Conservation (phyloP, 2,888 invertebrate genomes). For the Eristalis arbustorum region DNA sequence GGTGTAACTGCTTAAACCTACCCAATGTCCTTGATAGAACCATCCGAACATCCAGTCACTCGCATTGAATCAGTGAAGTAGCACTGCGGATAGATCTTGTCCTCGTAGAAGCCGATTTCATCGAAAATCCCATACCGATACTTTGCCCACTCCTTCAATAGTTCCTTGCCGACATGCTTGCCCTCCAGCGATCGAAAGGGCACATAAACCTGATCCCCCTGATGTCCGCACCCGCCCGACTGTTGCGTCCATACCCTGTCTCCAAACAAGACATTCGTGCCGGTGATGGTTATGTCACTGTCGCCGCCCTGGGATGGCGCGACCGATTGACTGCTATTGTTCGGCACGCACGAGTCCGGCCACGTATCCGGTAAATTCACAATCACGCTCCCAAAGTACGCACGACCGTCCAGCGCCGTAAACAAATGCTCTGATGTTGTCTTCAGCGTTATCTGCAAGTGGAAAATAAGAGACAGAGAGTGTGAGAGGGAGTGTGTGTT, state of each 20-base stretch:
- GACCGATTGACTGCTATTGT: constrained; percentile 71
- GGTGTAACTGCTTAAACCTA: constrained; percentile 73
- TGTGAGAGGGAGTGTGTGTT: background rate
- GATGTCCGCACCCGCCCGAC: constrained; percentile 82
- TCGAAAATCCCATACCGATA: constrained; percentile 86
- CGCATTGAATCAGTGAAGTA: constrained; percentile 78
- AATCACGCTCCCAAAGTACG: constrained; percentile 82
- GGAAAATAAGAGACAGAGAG: background rate
- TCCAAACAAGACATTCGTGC: constrained; percentile 81
- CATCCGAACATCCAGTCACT: constrained; percentile 82
- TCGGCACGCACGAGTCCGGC: constrained; percentile 81
- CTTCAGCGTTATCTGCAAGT: constrained; percentile 68
- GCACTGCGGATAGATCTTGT: constrained; percentile 83
- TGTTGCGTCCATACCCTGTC: constrained; percentile 84
- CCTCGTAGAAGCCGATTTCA: constrained; percentile 83
- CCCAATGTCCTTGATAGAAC: constrained; percentile 81
- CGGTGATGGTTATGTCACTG: constrained; percentile 82
- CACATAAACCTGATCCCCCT: constrained; percentile 83
- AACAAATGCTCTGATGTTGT: constrained; percentile 83
- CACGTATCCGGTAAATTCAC: constrained; percentile 84
- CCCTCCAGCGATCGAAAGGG: constrained; percentile 79
- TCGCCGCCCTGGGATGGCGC: constrained; percentile 81
- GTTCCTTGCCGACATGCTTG: constrained; percentile 77
- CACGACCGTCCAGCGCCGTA: constrained; percentile 82
- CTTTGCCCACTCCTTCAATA: constrained; percentile 85